These are phyloP conservation scores for Mystacornis crossleyi DNA, from an alignment of 2,113 vertebrate species.

Conservation along the genomic window DNA sequence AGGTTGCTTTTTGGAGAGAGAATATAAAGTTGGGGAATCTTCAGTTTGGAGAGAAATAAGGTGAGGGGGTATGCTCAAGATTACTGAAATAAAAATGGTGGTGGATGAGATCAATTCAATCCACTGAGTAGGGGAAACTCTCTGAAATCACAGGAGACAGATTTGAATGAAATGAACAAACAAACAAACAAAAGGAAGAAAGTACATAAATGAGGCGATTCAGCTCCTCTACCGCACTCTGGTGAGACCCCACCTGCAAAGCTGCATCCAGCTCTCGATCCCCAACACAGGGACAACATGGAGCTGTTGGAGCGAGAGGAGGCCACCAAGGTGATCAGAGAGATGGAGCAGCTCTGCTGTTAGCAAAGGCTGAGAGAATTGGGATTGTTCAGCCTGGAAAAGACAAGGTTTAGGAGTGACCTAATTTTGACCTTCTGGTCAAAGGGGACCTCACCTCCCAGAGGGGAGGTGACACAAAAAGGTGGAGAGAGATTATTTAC, in stretches of 20 bases:
- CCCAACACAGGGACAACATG: rapidly evolving
- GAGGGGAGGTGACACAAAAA: not conserved
- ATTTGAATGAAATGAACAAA: not conserved
- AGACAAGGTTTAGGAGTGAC: not conserved
- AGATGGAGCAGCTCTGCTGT: not conserved
- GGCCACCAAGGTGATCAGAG: not conserved
- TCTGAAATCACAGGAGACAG: not conserved
- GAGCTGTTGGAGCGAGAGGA: not conserved
- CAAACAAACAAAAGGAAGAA: not conserved
- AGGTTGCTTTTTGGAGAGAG: not conserved
- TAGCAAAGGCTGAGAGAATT: not conserved
- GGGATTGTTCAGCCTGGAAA: not conserved
- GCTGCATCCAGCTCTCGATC: not conserved
- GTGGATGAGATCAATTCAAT: not conserved
- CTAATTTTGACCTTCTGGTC: not conserved
- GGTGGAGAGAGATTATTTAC: not conserved
- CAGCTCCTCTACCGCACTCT: too few relatives aligned
- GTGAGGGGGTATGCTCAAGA: not conserved
- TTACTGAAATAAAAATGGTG: not conserved
- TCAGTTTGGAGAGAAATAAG: not conserved
- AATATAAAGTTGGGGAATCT: not conserved
- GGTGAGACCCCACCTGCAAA: not conserved
- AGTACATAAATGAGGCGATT: not conserved
- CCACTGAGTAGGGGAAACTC: not conserved
- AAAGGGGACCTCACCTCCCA: too few relatives aligned